A percentile compares a stretch with the other conserved stretches of the same genome.
These are phyloP conservation scores for Glaucopsyche alexis DNA, from an alignment of 2,888 invertebrate genomes.

Conservation along the genomic window DNA sequence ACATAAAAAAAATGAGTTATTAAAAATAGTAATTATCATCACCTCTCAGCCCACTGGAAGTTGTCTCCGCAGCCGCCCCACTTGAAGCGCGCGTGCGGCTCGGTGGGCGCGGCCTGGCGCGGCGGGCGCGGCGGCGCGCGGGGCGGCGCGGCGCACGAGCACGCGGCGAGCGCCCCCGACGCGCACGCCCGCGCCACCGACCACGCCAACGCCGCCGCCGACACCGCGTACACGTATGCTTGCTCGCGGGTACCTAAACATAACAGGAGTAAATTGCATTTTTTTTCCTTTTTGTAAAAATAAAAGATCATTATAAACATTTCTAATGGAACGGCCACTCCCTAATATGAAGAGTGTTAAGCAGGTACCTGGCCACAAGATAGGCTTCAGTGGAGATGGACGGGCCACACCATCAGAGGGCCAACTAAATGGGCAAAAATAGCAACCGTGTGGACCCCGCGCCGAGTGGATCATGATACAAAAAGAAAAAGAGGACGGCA, in stretches of 20 bases:
- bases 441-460: no score
- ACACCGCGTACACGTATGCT: conserved; percentile 91
- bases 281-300: no score
- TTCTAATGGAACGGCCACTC: no score
- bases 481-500: no score
- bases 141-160: conserved; percentile 88
- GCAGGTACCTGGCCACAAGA: no score
- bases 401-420: no score
- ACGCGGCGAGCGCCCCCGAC: conserved; percentile 85
- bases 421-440: no score
- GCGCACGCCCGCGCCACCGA: conserved; percentile 89
- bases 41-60: conserved; percentile 84
- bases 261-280: neutral
- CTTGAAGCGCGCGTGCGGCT: conserved; percentile 86
- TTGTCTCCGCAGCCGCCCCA: conserved; percentile 95
- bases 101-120: conserved; percentile 83
- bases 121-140: conserved; percentile 79
- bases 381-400: no score
- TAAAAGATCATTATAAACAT: no score
- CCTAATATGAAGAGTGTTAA: no score
- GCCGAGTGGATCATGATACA: no score
- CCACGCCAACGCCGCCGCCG: conserved; percentile 89
- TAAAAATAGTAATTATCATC: neutral
- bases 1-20: no score
- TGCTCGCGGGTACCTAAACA: conserved; percentile 89